phyloP scores from a whole-genome alignment of 2,797 vertebrate species.

The Pachyuromys duprasi region DNA sequence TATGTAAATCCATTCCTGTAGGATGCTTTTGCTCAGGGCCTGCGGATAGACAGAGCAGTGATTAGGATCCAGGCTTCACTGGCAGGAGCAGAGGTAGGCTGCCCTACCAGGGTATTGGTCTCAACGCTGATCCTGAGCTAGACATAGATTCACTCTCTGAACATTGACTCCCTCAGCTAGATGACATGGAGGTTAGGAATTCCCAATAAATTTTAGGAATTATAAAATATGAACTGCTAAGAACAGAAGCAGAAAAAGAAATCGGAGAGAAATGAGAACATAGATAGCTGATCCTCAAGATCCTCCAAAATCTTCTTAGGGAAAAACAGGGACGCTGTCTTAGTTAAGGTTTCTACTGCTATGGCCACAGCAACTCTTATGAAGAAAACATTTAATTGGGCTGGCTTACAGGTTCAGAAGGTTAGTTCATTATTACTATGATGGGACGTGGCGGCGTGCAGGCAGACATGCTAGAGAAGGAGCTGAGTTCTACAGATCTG shows the following conservation, averaged over 20 bases:
- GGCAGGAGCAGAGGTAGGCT: too few relatives aligned
- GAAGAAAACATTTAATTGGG: neutral
- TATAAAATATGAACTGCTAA: slow-evolving; percentile 3
- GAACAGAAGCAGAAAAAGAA: neutral
- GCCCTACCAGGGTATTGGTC: neutral
- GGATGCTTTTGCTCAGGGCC: neutral
- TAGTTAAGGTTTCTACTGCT: neutral
- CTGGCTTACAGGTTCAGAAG: neutral
- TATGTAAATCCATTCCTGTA: neutral
- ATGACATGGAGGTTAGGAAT: neutral
- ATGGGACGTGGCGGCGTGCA: neutral
- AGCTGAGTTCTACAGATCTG: neutral
- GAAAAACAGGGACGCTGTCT: neutral
- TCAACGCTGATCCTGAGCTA: neutral
- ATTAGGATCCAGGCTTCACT: neutral
- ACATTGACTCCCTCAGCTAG: neutral
- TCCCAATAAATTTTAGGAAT: neutral
- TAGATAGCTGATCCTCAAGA: neutral
- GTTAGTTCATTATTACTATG: neutral
- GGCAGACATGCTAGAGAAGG: neutral
- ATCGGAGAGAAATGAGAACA: neutral
- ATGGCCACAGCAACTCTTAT: neutral
- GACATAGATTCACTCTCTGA: neutral
- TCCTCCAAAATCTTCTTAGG: neutral
- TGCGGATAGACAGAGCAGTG: neutral